Conservation (phyloP, 2,888 invertebrate genomes). For the Cosmia pyralina region DNA sequence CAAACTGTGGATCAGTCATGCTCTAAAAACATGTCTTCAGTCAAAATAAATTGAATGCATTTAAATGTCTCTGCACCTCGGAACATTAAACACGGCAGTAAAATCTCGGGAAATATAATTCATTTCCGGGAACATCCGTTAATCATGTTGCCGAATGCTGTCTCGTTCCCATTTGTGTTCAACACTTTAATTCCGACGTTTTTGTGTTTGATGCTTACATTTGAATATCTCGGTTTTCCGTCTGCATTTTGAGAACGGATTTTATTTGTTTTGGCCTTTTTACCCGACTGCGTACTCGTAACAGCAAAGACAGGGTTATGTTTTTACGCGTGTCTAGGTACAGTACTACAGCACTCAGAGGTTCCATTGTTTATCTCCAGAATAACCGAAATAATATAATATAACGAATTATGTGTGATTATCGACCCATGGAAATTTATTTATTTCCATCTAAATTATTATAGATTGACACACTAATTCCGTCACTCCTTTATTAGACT, state of each 20-base stretch:
- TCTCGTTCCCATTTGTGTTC: constrained; percentile 35
- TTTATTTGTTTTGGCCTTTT: not conserved
- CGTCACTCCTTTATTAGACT: too few species aligned
- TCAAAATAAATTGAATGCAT: constrained; percentile 45
- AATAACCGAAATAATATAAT: too few species aligned
- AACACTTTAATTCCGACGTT: constrained; percentile 29
- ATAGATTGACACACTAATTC: too few species aligned
- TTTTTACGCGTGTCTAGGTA: too few species aligned
- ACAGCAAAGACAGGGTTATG: too few species aligned
- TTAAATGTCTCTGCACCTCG: constrained; percentile 30
- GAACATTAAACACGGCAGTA: constrained; percentile 27
- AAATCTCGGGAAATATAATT: constrained; percentile 31
- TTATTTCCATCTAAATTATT: too few species aligned
- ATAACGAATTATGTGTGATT: too few species aligned
- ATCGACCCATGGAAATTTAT: too few species aligned
- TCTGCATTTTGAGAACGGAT: constrained; percentile 4
- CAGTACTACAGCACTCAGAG: too few species aligned
- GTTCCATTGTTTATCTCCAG: too few species aligned
- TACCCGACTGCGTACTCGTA: too few species aligned
- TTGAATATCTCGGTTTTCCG: constrained; percentile 6
- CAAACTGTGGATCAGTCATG: constrained; percentile 17
- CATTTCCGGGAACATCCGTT: constrained; percentile 21
- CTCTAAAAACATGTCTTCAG: constrained; percentile 15
- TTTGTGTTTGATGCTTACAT: constrained; percentile 29
- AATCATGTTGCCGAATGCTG: constrained; percentile 49